Conservation (phyloP, 2,797 vertebrate genomes). For the Sebastes jordani region DNA sequence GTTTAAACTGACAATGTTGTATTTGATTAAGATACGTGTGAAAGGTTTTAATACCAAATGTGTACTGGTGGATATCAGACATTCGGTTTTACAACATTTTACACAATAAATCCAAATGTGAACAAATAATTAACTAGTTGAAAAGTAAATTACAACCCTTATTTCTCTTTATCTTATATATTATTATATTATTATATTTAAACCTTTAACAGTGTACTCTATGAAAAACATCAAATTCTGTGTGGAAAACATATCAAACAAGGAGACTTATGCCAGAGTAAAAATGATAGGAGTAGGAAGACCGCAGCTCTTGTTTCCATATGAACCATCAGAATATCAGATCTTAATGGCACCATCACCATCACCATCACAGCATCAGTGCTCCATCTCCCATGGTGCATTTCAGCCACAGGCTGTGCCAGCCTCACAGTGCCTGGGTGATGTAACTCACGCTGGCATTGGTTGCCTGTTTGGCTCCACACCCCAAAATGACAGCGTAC, state of each 20-base stretch:
- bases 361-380: slow-evolving; percentile 19
- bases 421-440: slow-evolving; percentile 74
- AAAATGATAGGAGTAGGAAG: neutral
- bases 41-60: neutral
- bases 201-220: neutral
- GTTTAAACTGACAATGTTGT: neutral
- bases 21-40: neutral
- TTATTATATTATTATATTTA: neutral
- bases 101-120: neutral
- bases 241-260: neutral
- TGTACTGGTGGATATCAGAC: neutral
- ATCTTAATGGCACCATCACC: neutral
- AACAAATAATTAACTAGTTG: neutral
- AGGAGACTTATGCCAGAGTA: neutral
- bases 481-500: slow-evolving; percentile 69
- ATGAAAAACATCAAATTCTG: neutral
- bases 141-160: neutral
- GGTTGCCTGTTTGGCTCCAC: slow-evolving; percentile 63
- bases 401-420: slow-evolving; percentile 79
- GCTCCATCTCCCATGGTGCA: slow-evolving; percentile 62
- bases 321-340: slow-evolving; percentile 4
- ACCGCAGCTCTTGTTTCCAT: neutral
- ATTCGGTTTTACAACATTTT: neutral
- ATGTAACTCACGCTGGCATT: slow-evolving; percentile 74
- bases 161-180: neutral